Evolutionary conservation across 2,888 invertebrate species (phyloP).

Genomic region (Athripsodes cinereus): DNA sequence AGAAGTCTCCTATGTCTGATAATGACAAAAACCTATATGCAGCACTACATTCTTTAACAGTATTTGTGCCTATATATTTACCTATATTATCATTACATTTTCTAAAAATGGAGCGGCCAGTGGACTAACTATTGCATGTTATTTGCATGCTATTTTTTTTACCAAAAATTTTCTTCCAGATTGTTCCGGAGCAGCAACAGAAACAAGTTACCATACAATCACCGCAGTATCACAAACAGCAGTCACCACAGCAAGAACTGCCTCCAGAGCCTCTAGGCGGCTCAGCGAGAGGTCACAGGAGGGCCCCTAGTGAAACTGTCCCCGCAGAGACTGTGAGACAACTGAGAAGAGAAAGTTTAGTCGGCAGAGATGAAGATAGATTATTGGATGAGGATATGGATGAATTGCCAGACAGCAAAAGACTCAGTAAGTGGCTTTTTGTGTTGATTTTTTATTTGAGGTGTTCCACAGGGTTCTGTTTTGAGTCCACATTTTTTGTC

Average conservation of each 20-base stretch:
- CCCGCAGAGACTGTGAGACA: not conserved
- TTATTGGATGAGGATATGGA: slow-evolving; percentile 46
- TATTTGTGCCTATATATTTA: too few species aligned
- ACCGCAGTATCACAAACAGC: slow-evolving; percentile 27
- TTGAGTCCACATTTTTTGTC: not conserved
- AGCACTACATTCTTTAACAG: too few species aligned
- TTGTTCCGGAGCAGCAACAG: not conserved
- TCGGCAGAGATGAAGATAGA: slow-evolving; percentile 34
- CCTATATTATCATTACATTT: too few species aligned
- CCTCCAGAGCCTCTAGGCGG: not conserved
- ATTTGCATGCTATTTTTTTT: too few species aligned
- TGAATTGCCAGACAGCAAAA: slow-evolving; percentile 39
- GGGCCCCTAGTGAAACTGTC: not conserved
- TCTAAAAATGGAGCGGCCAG: too few species aligned
- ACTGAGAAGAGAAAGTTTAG: not conserved
- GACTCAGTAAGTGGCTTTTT: slow-evolving; percentile 36
- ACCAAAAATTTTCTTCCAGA: too few species aligned
- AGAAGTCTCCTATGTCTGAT: too few species aligned
- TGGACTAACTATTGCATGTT: too few species aligned
- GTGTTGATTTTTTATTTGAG: not conserved
- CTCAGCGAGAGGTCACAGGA: not conserved
- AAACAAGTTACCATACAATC: slow-evolving; percentile 18
- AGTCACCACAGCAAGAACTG: slow-evolving; percentile 29
- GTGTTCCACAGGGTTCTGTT: not conserved
- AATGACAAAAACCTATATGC: too few species aligned